These are phyloP conservation scores for Pedicia rivosa DNA, from an alignment of 2,888 invertebrate species.

Conservation along the genomic window DNA sequence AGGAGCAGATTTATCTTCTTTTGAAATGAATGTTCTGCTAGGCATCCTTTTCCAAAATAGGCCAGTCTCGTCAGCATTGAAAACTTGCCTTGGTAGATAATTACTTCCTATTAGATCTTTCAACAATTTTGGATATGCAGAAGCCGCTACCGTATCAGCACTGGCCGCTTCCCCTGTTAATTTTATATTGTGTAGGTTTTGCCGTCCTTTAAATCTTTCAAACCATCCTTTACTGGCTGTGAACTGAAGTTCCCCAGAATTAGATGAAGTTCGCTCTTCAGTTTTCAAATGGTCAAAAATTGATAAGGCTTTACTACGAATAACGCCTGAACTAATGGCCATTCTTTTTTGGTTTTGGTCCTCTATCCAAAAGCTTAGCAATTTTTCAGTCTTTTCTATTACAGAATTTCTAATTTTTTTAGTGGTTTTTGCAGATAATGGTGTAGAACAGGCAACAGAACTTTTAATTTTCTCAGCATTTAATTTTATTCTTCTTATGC, in stretches of 20 bases:
- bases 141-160: constrained; percentile 2
- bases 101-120: constrained; percentile 1
- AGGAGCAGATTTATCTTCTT: constrained; percentile 12
- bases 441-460: too few species aligned
- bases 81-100: not conserved
- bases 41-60: constrained; percentile 9
- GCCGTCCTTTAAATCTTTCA: constrained; percentile 12
- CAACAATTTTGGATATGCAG: not conserved
- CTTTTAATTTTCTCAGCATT: too few species aligned
- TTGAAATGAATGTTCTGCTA: constrained; percentile 1
- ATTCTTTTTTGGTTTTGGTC: constrained; percentile 5
- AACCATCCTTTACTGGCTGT: constrained; percentile 14
- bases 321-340: not conserved
- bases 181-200: constrained; percentile 2
- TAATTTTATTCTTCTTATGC: too few species aligned
- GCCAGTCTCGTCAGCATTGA: constrained; percentile 12
- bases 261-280: not conserved
- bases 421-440: too few species aligned
- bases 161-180: not conserved
- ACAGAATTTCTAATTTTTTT: too few species aligned
- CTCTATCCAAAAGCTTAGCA: constrained; percentile 5
- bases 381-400: constrained; percentile 4
- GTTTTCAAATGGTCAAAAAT: constrained; percentile 7
- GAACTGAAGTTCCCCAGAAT: constrained; percentile 1
- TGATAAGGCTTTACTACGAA: constrained; percentile 8